Base-by-base conservation (phyloP, 1,140 invertebrate species). In the Hylaeus anthracinus region DNA sequence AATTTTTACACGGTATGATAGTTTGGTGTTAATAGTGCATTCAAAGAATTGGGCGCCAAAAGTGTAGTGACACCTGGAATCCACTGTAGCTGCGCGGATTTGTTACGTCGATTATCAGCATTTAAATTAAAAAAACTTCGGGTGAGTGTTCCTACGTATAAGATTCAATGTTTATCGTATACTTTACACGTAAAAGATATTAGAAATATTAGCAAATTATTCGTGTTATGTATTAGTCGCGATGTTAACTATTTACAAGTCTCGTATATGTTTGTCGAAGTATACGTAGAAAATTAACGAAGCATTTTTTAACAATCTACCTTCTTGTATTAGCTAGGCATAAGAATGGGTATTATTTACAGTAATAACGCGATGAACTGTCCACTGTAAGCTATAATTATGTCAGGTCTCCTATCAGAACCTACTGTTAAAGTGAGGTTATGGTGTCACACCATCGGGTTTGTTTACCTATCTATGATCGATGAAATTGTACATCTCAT, bases 11-110 rank as follows among this genome's bases (percentile, higher is more conserved):
- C 9, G 5, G 12, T 48, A 60, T 45, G 3, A 12, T 15, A 60
- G 26, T 26, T 26, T 26, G 26, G n/a, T 37, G 45, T 2, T 10
- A n/a, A 58, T 60, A 45, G 43, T 71, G 58, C 0, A 45, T 72
- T 61, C 5, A 72, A 72, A 58, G 58, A 45, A 45, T 10, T 72
- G 3, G 9, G 71, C 71, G 56, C 56, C n/a, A 72, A 72, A 56
- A 60, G 43, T 60, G n/a, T 45, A 65, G 61, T 74, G 61, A 55
- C 48, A 72, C 58, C 58, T 72, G 5, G 26, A 12, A 39, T 43
- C 37, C 4, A 43, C 39, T 1, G 15, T 65, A 65, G 48, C 26
- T 64, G 41, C 39, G 15, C 5, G 39, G 10, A 4, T 26, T 1
- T 1, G 12, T 71, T 60, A 69, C 15, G 5, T 48, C 12, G 37